Percentiles rank a stretch among this genome's conserved stretches.
Evolutionary conservation across 2,797 vertebrate species (phyloP).

Genomic region (Gallinago nigripennis): DNA sequence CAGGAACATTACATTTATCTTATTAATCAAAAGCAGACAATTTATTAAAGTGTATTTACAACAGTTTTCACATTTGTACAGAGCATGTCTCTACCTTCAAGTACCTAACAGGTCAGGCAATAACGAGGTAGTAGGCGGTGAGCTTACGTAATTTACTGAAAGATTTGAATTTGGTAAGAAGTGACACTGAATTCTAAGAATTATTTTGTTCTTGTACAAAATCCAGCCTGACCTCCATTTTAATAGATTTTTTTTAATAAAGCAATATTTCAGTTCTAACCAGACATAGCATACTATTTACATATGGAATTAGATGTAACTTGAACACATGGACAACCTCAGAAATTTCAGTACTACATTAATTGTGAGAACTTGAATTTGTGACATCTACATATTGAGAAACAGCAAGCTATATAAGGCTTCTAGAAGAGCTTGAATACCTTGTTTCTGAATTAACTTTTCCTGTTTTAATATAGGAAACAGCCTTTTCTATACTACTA

Average conservation of each 20-base stretch:
- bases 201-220: neutral
- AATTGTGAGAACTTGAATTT: neutral
- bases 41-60: neutral
- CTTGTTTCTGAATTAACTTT: neutral
- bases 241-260: neutral
- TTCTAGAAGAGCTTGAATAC: neutral
- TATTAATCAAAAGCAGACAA: neutral
- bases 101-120: neutral
- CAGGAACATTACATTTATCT: neutral
- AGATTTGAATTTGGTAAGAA: neutral
- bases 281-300: neutral
- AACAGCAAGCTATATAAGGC: neutral
- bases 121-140: neutral
- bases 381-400: neutral
- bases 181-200: neutral
- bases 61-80: neutral
- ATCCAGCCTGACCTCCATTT: neutral
- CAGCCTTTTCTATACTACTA: neutral
- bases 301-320: neutral
- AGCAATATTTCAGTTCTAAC: neutral
- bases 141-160: neutral
- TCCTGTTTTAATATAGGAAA: neutral
- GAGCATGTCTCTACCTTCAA: neutral
- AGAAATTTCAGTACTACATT: neutral
- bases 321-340: neutral